These are phyloP conservation scores for Agonum fuliginosum DNA, from an alignment of 2,888 invertebrate genomes.

Conservation along the genomic window DNA sequence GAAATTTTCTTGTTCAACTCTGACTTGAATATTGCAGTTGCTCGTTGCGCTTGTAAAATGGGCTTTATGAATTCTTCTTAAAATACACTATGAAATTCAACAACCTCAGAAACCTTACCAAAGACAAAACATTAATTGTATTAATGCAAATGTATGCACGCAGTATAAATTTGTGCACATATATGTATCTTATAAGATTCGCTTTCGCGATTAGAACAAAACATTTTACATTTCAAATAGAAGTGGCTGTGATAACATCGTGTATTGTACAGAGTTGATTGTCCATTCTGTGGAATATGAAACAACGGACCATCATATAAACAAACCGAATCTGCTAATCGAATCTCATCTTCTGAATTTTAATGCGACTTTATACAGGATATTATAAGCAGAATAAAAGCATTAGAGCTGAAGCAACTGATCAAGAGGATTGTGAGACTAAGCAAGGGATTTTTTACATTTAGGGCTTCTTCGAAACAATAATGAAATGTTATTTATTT, in stretches of 20 bases:
- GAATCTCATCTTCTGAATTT: conserved; percentile 28
- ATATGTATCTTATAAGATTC: conserved; percentile 16
- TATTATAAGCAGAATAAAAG: background rate
- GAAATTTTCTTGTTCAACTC: no score
- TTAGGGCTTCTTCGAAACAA: no score
- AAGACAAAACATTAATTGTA: background rate
- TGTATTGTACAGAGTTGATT: conserved; percentile 41
- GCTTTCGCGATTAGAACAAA: conserved; percentile 1
- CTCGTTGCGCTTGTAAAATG: no score
- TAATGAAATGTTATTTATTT: no score
- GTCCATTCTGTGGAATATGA: conserved; percentile 46
- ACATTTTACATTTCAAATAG: conserved; percentile 51
- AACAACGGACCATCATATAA: conserved; percentile 18
- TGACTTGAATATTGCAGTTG: no score
- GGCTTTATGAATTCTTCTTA: no score
- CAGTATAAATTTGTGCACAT: conserved; percentile 11
- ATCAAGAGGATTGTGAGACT: no score
- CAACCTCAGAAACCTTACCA: no score
- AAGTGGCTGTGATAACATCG: conserved; percentile 38
- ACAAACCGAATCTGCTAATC: conserved; percentile 19
- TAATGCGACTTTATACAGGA: background rate
- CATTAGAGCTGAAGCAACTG: no score
- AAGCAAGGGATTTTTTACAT: no score
- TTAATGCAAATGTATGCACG: conserved; percentile 18
- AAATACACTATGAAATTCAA: no score